These are phyloP conservation scores for Trichoplusia ni DNA, from an alignment of 1,140 invertebrate species.

Conservation along the genomic window DNA sequence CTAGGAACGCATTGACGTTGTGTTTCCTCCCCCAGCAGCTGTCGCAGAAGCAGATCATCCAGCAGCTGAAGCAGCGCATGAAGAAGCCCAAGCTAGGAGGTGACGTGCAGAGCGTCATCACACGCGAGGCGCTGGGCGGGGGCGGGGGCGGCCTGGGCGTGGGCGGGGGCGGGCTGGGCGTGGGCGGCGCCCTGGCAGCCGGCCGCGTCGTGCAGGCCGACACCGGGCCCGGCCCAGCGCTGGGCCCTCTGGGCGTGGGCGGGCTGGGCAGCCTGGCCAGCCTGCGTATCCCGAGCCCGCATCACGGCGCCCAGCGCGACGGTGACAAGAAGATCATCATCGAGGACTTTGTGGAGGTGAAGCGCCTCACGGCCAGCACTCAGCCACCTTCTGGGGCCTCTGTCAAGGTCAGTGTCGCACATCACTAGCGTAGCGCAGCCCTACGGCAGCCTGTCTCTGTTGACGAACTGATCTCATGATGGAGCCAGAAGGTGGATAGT, in stretches of 20 bases:
- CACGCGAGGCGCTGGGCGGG: not conserved
- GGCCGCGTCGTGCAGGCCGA: not conserved
- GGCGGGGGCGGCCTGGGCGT: not conserved
- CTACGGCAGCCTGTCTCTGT: too few species aligned
- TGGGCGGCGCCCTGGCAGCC: too few species aligned
- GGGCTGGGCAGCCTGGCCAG: not conserved
- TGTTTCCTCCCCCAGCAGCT: too few species aligned
- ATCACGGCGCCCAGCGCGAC: not conserved
- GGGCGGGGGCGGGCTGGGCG: too few species aligned
- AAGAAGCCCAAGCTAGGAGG: conserved; percentile 26
- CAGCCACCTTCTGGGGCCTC: not conserved
- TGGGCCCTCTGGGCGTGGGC: not conserved
- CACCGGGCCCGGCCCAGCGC: too few species aligned
- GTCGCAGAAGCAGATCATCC: not conserved
- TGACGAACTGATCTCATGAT: too few species aligned
- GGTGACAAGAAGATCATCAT: conserved; percentile 57
- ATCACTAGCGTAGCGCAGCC: too few species aligned
- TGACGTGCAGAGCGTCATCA: not conserved
- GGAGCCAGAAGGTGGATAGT: too few species aligned
- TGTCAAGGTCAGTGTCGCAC: too few species aligned
- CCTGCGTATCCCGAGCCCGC: not conserved
- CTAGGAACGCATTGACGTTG: too few species aligned
- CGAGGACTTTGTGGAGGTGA: conserved; percentile 60
- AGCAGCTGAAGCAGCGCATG: not conserved
- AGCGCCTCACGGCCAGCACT: not conserved